Evolutionary conservation across 2,888 invertebrate genomes (phyloP).

Genomic region (Branchipolynoe longqiensis): DNA sequence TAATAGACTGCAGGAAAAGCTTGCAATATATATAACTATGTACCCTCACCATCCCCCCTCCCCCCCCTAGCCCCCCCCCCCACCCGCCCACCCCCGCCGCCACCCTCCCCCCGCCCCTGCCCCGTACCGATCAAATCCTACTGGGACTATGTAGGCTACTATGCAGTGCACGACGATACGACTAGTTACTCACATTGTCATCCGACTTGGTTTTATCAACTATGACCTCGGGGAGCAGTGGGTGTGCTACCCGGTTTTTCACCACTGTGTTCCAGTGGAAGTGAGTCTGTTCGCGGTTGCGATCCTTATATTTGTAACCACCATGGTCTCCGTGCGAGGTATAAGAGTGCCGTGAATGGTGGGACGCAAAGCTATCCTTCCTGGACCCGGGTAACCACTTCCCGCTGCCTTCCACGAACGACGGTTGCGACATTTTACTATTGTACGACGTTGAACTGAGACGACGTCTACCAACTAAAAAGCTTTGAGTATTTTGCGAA

Average conservation of each 20-base stretch:
- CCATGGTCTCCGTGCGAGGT: constrained; percentile 92
- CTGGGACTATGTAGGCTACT: no score
- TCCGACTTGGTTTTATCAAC: constrained; percentile 80
- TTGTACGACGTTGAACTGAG: constrained; percentile 61
- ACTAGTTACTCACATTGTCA: constrained; percentile 71
- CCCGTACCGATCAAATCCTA: no score
- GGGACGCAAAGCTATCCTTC: constrained; percentile 97
- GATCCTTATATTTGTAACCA: constrained; percentile 53
- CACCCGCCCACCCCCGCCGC: no score
- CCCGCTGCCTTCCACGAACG: constrained; percentile 50
- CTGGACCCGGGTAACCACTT: constrained; percentile 78
- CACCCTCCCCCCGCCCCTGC: no score
- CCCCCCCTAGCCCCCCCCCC: no score
- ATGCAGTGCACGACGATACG: no score
- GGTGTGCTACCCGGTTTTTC: constrained; percentile 71
- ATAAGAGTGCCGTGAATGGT: constrained; percentile 92
- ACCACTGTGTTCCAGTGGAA: constrained; percentile 67
- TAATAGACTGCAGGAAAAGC: no score
- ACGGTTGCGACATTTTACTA: constrained; percentile 58
- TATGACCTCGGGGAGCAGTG: constrained; percentile 78
- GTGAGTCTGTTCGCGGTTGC: constrained; percentile 67
- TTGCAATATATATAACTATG: no score
- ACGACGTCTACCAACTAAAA: constrained; percentile 81
- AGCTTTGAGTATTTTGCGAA: constrained; percentile 83
- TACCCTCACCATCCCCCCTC: no score